Base-by-base conservation (phyloP, 2,797 vertebrate species). In the Buceros bicornis region DNA sequence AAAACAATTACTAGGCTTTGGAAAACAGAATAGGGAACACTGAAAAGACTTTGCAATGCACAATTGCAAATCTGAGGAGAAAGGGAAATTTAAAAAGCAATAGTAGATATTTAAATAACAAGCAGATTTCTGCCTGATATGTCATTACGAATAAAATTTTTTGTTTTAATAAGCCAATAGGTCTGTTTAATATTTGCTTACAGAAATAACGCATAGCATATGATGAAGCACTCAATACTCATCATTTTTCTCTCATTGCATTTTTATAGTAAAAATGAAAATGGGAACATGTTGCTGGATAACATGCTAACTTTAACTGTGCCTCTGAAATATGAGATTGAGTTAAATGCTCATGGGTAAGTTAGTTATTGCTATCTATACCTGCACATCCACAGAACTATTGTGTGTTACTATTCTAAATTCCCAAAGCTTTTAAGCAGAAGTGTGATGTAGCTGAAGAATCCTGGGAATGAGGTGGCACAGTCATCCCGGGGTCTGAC, bases 301-400 rank as follows among this genome's bases (percentile, higher is more conserved):
- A 99, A 99, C 91, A 57, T 43, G 3, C 62, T 98, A 29, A 97
- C 90, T 28, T 96, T 99, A 67, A 43, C 56, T 6, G 91, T 99
- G 83, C 98, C 98, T 81, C 98, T 99, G 11, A 99, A 98, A 97
- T 98, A 99, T 3, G 99, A 98, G 69, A 95, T 99, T 6, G 97
- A 98, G 54, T 87, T 99, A 64, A 98, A 98, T 84, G 92, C 98
- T 93, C 98, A 99, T 3, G 99, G 99, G 99, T 99, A 96, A 98
- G 98, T 97, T 87, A 82, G 10, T 53, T 70, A 1, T 64, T 87
- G 26, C 20, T 70, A 11, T 22, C 20, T 70, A 11, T 22, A 50
- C 22, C 40, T 80, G 48, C 31, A 54, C 8, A 31, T 35, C 33
- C 8, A 14, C 2, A 57, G 37, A 66, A 77, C 35, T 82, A 42